phyloP scores from a whole-genome alignment of 2,113 vertebrate species.

The Spermophilus dauricus region DNA sequence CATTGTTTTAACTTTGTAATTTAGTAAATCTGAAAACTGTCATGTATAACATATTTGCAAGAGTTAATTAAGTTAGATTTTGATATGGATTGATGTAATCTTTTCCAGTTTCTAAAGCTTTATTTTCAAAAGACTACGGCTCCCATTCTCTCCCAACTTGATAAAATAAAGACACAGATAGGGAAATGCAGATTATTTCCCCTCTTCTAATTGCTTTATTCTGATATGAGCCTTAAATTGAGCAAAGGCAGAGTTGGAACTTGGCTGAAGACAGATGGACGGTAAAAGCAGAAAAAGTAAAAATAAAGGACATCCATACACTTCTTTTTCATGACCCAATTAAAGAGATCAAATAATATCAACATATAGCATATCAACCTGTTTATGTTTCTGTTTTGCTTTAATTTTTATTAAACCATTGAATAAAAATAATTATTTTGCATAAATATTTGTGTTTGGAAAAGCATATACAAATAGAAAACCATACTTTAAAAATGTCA shows the following conservation, averaged over 20 bases:
- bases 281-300: not conserved
- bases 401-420: not conserved
- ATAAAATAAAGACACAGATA: too few species aligned
- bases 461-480: not conserved
- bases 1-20: not conserved
- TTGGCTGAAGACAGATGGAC: not conserved
- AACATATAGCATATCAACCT: not conserved
- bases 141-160: too few species aligned
- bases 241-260: not conserved
- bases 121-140: not conserved
- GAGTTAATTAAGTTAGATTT: not conserved
- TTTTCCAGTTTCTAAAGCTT: not conserved
- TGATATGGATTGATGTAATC: not conserved
- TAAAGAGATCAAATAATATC: constrained; percentile 12
- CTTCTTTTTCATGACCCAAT: not conserved
- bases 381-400: not conserved
- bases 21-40: not conserved
- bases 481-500: not conserved
- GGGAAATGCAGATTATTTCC: not conserved
- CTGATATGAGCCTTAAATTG: not conserved
- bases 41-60: not conserved
- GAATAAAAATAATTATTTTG: not conserved
- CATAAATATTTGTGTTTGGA: not conserved
- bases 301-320: not conserved
- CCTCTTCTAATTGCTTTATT: not conserved